Conservation (phyloP, 2,888 invertebrate species). For the Zygogramma bicolorata region DNA sequence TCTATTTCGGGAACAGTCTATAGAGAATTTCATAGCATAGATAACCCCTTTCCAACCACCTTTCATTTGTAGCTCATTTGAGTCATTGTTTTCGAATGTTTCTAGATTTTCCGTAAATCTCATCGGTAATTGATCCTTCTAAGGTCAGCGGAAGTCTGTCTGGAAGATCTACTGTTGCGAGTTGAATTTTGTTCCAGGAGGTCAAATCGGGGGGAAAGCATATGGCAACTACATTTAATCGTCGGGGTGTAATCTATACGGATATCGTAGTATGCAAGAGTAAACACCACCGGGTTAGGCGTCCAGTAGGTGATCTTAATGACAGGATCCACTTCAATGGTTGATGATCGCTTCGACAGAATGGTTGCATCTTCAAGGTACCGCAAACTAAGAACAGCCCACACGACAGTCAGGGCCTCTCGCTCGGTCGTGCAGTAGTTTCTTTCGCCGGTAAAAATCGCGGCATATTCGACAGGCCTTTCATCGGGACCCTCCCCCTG, state of each 20-base stretch:
- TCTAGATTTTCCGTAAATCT: constrained; percentile 41
- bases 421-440: constrained; percentile 50
- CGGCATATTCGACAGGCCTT: constrained; percentile 47
- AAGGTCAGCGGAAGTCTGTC: neutral
- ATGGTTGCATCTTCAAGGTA: constrained; percentile 62
- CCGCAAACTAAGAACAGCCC: constrained; percentile 58
- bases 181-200: neutral
- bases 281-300: constrained; percentile 66
- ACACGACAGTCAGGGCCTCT: constrained; percentile 47
- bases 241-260: constrained; percentile 23
- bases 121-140: neutral
- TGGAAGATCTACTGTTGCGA: neutral
- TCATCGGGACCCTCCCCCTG: constrained; percentile 45
- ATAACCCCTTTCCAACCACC: constrained; percentile 47
- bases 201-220: constrained; percentile 25
- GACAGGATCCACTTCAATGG: constrained; percentile 65
- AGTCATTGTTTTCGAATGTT: constrained; percentile 29
- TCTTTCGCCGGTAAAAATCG: constrained; percentile 47
- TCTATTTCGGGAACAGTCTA: constrained; percentile 30
- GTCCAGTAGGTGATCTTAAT: constrained; percentile 56
- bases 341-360: constrained; percentile 65
- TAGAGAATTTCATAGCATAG: constrained; percentile 47
- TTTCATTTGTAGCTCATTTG: constrained; percentile 12
- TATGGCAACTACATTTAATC: constrained; percentile 33
- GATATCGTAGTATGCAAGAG: constrained; percentile 59